phyloP scores from a whole-genome alignment of 2,113 vertebrate species.

The Egretta garzetta region DNA sequence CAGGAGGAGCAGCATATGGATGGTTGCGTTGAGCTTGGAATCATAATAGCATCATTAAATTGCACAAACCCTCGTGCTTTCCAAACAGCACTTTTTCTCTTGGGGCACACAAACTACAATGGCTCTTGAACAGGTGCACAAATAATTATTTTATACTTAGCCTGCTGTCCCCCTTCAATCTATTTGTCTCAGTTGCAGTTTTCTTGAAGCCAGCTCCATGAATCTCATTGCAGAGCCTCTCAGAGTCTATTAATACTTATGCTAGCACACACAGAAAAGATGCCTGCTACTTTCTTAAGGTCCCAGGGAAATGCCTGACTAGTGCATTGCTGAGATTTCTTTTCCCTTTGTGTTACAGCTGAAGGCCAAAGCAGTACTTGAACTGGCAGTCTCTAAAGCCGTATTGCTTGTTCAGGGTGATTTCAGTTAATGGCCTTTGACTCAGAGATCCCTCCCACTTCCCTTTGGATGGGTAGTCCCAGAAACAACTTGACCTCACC shows the following conservation, averaged over 20 bases:
- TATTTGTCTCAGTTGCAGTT: neutral
- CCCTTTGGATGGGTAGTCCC: neutral
- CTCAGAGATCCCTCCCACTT: neutral
- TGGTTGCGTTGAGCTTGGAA: neutral
- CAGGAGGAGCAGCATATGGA: slow-evolving; percentile 1
- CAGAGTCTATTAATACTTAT: neutral
- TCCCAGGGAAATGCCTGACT: neutral
- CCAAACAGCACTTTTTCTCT: slow-evolving; percentile 9
- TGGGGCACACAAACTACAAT: neutral
- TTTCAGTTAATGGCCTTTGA: neutral
- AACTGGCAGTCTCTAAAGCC: neutral
- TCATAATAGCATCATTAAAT: neutral
- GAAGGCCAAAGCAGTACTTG: neutral
- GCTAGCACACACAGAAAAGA: neutral
- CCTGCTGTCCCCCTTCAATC: neutral
- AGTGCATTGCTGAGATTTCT: neutral
- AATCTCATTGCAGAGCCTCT: neutral
- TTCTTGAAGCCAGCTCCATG: neutral
- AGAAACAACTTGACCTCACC: neutral
- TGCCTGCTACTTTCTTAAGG: neutral
- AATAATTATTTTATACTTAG: slow-evolving; percentile 27
- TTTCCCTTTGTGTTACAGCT: neutral
- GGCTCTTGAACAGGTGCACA: slow-evolving; percentile 20
- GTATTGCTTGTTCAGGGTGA: neutral
- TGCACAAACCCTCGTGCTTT: neutral